phyloP scores from a whole-genome alignment of 2,888 invertebrate species.

The Epistrophe eligans region DNA sequence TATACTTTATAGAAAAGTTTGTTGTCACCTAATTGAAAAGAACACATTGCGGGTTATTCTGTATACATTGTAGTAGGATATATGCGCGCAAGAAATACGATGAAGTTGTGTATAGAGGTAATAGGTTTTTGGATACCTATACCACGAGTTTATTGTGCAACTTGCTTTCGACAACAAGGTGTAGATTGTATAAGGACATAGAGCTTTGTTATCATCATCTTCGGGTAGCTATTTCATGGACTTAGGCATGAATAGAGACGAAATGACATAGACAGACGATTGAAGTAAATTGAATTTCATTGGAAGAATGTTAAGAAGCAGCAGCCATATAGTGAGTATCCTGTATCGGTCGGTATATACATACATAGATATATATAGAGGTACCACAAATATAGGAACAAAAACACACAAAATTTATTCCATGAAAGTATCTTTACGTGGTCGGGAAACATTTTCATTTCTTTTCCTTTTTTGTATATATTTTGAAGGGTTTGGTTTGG shows the following conservation, averaged over 20 bases:
- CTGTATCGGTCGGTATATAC: background rate
- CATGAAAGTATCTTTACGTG: constrained; percentile 46
- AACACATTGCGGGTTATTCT: constrained; percentile 48
- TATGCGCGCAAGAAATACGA: constrained; percentile 24
- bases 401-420: constrained; percentile 38
- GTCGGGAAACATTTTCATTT: constrained; percentile 27
- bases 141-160: background rate
- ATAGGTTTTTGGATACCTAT: background rate
- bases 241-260: constrained; percentile 51
- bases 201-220: constrained; percentile 6
- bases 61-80: background rate
- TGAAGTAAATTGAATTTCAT: constrained; percentile 70
- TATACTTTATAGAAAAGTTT: constrained; percentile 13
- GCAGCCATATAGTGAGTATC: background rate
- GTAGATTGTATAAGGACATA: background rate
- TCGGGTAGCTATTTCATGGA: constrained; percentile 32
- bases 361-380: no score
- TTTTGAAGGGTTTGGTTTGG: background rate
- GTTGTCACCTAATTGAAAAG: constrained; percentile 74
- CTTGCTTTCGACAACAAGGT: constrained; percentile 1
- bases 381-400: background rate
- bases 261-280: constrained; percentile 63
- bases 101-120: background rate
- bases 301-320: constrained; percentile 6
- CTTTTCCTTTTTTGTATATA: background rate